phyloP scores from a whole-genome alignment of 1,140 invertebrate species.

The Rhagoletis zephyria region DNA sequence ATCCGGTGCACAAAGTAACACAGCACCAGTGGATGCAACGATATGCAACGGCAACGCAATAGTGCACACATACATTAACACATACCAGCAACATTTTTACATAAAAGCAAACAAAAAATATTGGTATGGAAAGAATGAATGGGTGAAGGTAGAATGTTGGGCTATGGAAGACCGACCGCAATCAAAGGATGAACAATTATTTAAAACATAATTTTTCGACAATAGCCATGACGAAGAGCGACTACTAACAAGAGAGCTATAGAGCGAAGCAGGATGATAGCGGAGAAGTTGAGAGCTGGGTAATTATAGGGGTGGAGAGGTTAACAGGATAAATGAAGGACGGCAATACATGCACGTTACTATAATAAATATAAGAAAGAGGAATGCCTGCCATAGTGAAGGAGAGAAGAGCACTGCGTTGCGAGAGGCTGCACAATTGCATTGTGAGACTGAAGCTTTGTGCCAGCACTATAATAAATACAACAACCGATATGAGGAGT shows the following conservation, averaged over 20 bases:
- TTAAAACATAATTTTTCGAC: constrained; percentile 18
- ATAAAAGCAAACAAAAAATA: background rate
- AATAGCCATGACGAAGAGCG: background rate
- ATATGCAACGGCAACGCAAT: constrained; percentile 10
- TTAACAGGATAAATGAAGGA: background rate
- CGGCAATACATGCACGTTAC: background rate
- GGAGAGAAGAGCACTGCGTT: no score
- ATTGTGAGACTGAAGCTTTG: no score
- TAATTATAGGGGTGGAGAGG: background rate
- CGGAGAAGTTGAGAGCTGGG: background rate
- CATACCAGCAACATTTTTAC: background rate
- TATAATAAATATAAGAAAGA: background rate
- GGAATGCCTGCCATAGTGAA: no score
- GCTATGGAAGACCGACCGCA: background rate
- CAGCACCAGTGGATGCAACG: background rate
- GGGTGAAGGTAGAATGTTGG: background rate
- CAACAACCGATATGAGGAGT: no score
- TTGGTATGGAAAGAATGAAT: background rate
- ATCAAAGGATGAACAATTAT: constrained; percentile 21
- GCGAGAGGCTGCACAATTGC: no score
- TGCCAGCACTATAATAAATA: no score
- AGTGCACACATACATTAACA: background rate
- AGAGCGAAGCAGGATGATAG: background rate
- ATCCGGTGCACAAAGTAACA: background rate
- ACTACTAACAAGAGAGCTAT: background rate